These are phyloP conservation scores for Lerema accius DNA, from an alignment of 1,140 invertebrate species.

Conservation along the genomic window DNA sequence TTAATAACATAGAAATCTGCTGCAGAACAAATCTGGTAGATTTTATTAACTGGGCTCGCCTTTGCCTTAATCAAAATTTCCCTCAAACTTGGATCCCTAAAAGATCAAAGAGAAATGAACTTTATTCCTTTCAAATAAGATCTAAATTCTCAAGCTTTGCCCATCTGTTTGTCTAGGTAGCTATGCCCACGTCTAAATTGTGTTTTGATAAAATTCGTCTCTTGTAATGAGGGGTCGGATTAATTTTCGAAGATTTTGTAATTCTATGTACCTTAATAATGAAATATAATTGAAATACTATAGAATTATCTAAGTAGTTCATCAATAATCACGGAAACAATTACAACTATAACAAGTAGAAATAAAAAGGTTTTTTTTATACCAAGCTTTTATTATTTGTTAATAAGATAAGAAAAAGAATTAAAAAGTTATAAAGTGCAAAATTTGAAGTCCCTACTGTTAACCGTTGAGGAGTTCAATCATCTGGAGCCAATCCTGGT, in stretches of 20 bases:
- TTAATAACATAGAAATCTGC: slow-evolving; percentile 23
- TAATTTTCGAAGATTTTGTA: slow-evolving; percentile 1
- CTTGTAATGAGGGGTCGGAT: slow-evolving; percentile 3
- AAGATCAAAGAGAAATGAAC: background rate
- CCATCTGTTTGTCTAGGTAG: slow-evolving; percentile 20
- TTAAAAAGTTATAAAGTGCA: no score
- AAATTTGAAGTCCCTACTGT: no score
- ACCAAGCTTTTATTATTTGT: no score
- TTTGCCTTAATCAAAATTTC: slow-evolving; percentile 31
- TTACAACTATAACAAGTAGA: no score
- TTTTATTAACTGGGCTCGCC: slow-evolving; percentile 23
- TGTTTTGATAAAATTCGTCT: slow-evolving; percentile 30
- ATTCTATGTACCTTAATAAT: background rate
- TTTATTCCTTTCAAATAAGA: slow-evolving; percentile 1
- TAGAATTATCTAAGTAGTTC: no score
- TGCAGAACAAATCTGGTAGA: slow-evolving; percentile 18
- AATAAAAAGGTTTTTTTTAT: no score
- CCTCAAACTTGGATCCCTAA: background rate
- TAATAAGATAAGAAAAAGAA: no score
- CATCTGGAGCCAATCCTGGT: no score
- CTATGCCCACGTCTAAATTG: slow-evolving; percentile 24
- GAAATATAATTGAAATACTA: background rate
- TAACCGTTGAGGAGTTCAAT: no score
- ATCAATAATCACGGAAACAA: no score
- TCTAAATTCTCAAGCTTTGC: background rate